A percentile compares a stretch with the other conserved stretches of the same genome.
Evolutionary conservation across 2,113 vertebrate species (phyloP).

Genomic region (Lamprotornis superbus): DNA sequence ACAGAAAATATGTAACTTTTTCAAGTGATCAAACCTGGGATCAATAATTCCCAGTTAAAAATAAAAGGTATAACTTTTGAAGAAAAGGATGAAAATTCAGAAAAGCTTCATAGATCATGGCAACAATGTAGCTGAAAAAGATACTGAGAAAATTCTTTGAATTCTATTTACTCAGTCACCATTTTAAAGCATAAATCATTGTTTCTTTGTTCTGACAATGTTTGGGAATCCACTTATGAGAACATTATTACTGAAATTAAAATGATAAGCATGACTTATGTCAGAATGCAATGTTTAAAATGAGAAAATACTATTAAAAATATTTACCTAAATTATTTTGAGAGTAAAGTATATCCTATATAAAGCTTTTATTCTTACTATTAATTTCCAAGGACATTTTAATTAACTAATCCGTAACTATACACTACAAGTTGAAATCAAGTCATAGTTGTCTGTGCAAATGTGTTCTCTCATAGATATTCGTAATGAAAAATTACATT

Average conservation of each 20-base stretch:
- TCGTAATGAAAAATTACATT: neutral
- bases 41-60: neutral
- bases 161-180: neutral
- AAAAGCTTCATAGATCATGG: neutral
- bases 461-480: neutral
- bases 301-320: neutral
- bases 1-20: neutral
- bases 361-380: neutral
- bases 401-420: neutral
- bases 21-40: neutral
- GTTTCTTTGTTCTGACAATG: neutral
- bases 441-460: neutral
- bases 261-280: neutral
- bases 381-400: neutral
- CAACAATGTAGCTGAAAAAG: neutral
- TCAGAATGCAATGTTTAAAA: neutral
- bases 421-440: rapidly evolving
- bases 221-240: neutral
- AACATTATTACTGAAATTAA: neutral
- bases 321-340: neutral
- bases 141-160: neutral
- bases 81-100: neutral
- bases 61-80: neutral
- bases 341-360: neutral
- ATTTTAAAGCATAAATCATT: neutral